phyloP scores from a whole-genome alignment of 92 coral and sea anemone species.

The Diadumene lineata region DNA sequence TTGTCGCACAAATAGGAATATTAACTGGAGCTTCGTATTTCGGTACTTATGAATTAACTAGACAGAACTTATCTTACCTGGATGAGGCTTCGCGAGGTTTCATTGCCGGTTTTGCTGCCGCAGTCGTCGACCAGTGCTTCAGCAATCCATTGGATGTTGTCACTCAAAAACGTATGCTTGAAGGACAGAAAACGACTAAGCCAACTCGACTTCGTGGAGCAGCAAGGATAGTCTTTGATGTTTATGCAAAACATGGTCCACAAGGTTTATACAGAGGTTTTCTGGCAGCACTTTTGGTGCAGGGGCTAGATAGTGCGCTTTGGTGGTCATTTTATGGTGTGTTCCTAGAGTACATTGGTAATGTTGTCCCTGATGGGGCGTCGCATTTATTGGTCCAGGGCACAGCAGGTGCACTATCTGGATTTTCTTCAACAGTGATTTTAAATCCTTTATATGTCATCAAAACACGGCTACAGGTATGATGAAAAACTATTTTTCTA shows the following conservation, averaged over 20 bases:
- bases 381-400: conserved; percentile 66
- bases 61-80: conserved; percentile 62
- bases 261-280: conserved; percentile 88
- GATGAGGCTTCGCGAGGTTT: conserved; percentile 84
- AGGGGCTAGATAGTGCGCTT: conserved; percentile 81
- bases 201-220: conserved; percentile 65
- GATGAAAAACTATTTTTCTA: not conserved
- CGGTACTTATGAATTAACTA: conserved; percentile 83
- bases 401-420: conserved; percentile 66
- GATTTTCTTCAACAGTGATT: conserved; percentile 63
- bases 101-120: conserved; percentile 84
- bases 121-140: conserved; percentile 76
- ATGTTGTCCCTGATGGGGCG: conserved; percentile 69
- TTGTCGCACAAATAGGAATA: conserved; percentile 67
- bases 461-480: conserved; percentile 81
- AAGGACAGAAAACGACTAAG: conserved; percentile 20
- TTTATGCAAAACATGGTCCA: conserved; percentile 59
- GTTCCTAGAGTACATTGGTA: conserved; percentile 55
- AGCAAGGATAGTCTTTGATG: conserved; percentile 60
- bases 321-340: conserved; percentile 95
- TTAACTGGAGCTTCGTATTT: conserved; percentile 79
- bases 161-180: conserved; percentile 72
- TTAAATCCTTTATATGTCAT: conserved; percentile 78
- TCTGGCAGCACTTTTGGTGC: conserved; percentile 71
- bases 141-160: conserved; percentile 79